Evolutionary conservation across 2,113 vertebrate genomes (phyloP), one percentile per base, ranked within the genome.

Genomic region (Mirza zaza): DNA sequence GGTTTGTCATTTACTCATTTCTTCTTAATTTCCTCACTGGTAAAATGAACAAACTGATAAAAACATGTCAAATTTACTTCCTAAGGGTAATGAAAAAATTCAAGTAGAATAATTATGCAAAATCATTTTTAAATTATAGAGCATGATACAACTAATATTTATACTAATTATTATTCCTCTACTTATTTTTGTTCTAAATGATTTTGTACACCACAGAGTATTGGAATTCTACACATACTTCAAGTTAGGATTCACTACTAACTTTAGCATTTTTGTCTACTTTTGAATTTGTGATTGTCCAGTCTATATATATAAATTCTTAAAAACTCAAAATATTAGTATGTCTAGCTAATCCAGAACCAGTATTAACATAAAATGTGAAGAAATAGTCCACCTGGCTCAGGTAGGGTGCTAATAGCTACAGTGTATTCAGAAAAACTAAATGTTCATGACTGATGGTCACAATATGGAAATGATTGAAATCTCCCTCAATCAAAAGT

Each of bases 11-110:
- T 90, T 73, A 50, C 7, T 90, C 32, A 34, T 55, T 92, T 34
- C 45, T 12, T 50, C 63, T 87, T 70, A 36, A 87, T 87, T 95
- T 82, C 7, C 10, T 94, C 70, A 61, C 27, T 65, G 20, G 20
- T 45, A 83, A 83, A 87, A 90, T 73, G 34, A 97, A 20, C 29
- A 90, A 77, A 25, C 18, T 29, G 42, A 75, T 67, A 94, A 95
- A 82, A 83, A 85, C 11, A 42, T 67, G 23, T 50, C 29, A 88
- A 34, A 71, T 86, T 39, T 55, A 42, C 48, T 91, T 96, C n/a
- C 18, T 27, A 73, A 77, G 10, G 3, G 27, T 96, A 57, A 57
- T 94, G 15, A 92, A 61, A 97, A 67, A 80, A 87, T 57, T 75
- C 29, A 86, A 68, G 12, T 89, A 73, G 95, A 87, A 81, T 80